Evolutionary conservation across 2,113 vertebrate species (phyloP), one percentile per base, ranked within the genome.

Genomic region (Cyprinodon tularosa): DNA sequence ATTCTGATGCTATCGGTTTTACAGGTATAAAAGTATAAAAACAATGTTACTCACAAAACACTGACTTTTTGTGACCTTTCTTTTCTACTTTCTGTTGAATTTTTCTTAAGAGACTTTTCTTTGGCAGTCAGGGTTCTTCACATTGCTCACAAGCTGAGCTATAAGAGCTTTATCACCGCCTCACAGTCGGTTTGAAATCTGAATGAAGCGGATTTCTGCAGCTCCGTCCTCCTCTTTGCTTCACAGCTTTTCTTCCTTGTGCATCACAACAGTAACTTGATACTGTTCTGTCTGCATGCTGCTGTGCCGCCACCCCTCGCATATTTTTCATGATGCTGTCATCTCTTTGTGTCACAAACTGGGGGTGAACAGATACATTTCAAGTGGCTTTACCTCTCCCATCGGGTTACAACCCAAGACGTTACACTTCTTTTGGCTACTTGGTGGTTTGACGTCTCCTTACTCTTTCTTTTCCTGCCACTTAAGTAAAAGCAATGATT

Each of bases 401-500:
- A 29, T 61, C 60, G 72, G 78, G 68, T 60, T 68, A 20, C 74
- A 39, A 65, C 14, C 11, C 72, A 79, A 66, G 74, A 11, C 64
- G 78, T 84, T 83, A 6, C 72, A 80, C 67, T 11, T 70, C 77
- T 80, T 71, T 80, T 67, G 64, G 70, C 74, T 88, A 72, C 81
- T 82, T 78, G 82, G 82, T 77, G 72, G 39, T 74, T 84, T 70
- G 71, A 60, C 66, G 77, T 82, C 45, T 75, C 39, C 40, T 84
- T 42, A 81, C 75, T 53, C 42, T 84, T 50, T 84, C 74, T 65
- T 73, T 72, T 80, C 72, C 66, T 77, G 47, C 80, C 70, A 75
- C 71, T 77, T 68, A 63, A 64, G 67, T 62, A 80, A 76, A 83
- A 68, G 71, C 74, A 89, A 76, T 88, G 83, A 90, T 76, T 90